phyloP scores from a whole-genome alignment of 2,888 invertebrate genomes.

The Linnaemya vulpina region DNA sequence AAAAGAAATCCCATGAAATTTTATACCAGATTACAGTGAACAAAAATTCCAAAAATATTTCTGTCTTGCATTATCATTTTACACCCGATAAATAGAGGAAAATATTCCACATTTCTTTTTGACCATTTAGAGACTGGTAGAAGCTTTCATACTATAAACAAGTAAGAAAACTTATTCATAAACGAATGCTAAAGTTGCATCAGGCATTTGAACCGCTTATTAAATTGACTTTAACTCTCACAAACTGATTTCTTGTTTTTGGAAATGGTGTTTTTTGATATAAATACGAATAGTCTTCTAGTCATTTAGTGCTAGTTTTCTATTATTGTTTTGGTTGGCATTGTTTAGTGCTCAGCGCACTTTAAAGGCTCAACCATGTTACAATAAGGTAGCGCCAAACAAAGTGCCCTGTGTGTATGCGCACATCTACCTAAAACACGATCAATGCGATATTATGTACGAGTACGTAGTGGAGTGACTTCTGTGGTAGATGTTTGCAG shows the following conservation, averaged over 20 bases:
- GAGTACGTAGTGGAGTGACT: constrained; percentile 11
- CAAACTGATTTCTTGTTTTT: not conserved
- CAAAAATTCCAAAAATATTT: no score
- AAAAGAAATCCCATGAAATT: no score
- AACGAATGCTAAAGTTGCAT: no score
- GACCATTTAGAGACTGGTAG: no score
- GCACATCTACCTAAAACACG: constrained; percentile 56
- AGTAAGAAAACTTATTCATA: not conserved
- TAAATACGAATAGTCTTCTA: constrained; percentile 10
- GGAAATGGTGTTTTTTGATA: constrained; percentile 46
- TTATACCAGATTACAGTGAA: no score
- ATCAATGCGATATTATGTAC: constrained; percentile 47
- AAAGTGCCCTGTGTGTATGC: constrained; percentile 50
- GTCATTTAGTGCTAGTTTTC: constrained; percentile 28
- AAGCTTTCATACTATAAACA: no score
- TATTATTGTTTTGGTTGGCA: constrained; percentile 49
- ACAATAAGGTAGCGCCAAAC: constrained; percentile 70
- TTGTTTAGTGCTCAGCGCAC: constrained; percentile 62
- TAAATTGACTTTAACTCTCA: no score
- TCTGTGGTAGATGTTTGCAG: constrained; percentile 60
- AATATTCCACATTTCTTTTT: no score
- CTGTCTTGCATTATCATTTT: no score
- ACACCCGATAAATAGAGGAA: no score
- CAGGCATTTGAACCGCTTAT: no score
- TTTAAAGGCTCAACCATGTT: constrained; percentile 65